Base-by-base conservation (phyloP, 2,888 invertebrate species). In the Napeogenes inachia region DNA sequence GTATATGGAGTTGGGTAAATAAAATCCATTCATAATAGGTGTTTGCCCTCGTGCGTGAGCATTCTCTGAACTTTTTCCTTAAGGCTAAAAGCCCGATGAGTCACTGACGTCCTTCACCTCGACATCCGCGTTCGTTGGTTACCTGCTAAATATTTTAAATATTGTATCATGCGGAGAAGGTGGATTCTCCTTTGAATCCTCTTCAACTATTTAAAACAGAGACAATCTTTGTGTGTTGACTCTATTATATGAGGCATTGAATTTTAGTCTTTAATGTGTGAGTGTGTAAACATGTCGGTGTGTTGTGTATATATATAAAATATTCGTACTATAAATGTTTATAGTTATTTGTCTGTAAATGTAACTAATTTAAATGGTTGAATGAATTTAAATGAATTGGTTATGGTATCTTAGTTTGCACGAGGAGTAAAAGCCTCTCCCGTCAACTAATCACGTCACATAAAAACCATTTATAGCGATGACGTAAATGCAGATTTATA, bases 41-140 rank as follows among this genome's bases (percentile, higher is more conserved):
- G 45, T 42, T 56, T 4, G 54, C 45, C 38, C 56, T 59, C 57
- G 64, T 60, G 57, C 66, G 67, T 60, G 70, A 67, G 72, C 70
- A 76, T 77, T 75, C 75, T 81, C 71, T 69, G 70, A 71, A 79
- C 80, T 77, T 79, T 63, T 80, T 75, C 75, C 74, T 74, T 66
- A 72, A 73, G 73, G 76, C 75, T 73, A 71, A 74, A 74, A 72
- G 71, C 72, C 71, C 74, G 75, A 75, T 88, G 87, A 88, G 75
- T 88, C 88, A 89, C 75, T 70, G 70, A 70, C 81, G 88, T 80
- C 88, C 88, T 89, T 88, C 86, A 87, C 84, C 86, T 83, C 81
- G 72, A 82, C 81, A 86, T 87, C 84, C 85, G 87, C 82, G 78
- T 85, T 82, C 78, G 77, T 72, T 79, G 76, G 79, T 77, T 79